These are phyloP conservation scores for Cosmia pyralina DNA, from an alignment of 2,888 invertebrate species.

Conservation along the genomic window DNA sequence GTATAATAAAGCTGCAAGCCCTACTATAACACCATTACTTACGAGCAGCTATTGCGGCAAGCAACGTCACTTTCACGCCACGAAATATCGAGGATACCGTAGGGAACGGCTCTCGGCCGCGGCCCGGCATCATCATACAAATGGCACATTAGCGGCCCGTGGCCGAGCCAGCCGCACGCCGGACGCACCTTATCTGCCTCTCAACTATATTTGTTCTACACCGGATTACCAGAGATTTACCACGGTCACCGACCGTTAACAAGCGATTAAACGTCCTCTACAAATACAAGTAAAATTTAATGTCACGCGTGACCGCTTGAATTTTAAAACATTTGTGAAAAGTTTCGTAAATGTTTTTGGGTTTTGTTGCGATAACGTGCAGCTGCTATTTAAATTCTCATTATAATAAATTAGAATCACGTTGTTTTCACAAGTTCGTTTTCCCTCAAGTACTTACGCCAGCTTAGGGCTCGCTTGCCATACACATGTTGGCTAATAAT, in stretches of 20 bases:
- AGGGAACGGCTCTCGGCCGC: conserved; percentile 64
- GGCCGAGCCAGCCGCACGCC: conserved; percentile 68
- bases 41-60: conserved; percentile 39
- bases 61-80: conserved; percentile 69
- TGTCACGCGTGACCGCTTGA: conserved; percentile 72
- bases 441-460: background rate
- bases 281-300: conserved; percentile 87
- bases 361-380: conserved; percentile 66
- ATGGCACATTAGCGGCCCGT: conserved; percentile 87
- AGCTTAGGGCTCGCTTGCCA: too few species aligned
- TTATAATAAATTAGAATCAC: conserved; percentile 46
- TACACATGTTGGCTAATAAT: background rate
- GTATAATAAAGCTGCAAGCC: conserved; percentile 30
- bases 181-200: conserved; percentile 89
- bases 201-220: conserved; percentile 89
- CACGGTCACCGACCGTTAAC: conserved; percentile 86
- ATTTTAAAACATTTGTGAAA: conserved; percentile 75
- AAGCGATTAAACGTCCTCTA: conserved; percentile 87
- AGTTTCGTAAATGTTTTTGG: conserved; percentile 59
- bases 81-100: conserved; percentile 72
- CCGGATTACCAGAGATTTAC: conserved; percentile 89
- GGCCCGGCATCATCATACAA: conserved; percentile 87
- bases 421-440: conserved; percentile 5
- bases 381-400: conserved; percentile 51
- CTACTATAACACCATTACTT: conserved; percentile 49